A percentile compares a stretch with the other conserved stretches of the same genome.
Evolutionary conservation across 2,113 vertebrate genomes (phyloP).

Genomic region (Vanacampus margaritifer): DNA sequence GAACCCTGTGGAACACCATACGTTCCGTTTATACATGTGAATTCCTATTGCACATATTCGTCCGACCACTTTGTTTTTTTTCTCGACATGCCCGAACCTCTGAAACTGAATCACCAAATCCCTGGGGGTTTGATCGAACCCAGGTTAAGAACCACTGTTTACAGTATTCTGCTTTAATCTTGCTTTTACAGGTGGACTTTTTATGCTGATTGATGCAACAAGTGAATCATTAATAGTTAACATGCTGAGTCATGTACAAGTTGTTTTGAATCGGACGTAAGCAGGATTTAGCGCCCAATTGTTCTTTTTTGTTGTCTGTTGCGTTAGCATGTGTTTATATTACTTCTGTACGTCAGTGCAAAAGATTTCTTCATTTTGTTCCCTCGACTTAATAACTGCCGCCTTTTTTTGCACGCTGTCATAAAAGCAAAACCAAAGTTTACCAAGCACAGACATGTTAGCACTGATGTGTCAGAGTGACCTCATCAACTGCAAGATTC

Average conservation of each 20-base stretch:
- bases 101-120: too few relatives aligned
- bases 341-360: not conserved
- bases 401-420: not conserved
- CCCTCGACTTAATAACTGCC: not conserved
- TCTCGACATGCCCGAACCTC: too few relatives aligned
- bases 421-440: not conserved
- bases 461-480: slow-evolving; percentile 2
- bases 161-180: not conserved
- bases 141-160: too few relatives aligned
- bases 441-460: slow-evolving; percentile 2
- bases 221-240: not conserved
- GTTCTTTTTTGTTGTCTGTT: not conserved
- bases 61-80: too few relatives aligned
- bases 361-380: not conserved
- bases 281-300: not conserved
- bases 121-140: too few relatives aligned
- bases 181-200: slow-evolving; percentile 3
- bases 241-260: not conserved
- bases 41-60: too few relatives aligned
- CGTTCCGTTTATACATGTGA: too few relatives aligned
- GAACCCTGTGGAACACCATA: too few relatives aligned
- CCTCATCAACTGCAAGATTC: slow-evolving; percentile 15
- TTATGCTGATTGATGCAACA: not conserved
- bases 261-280: not conserved
- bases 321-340: not conserved